A percentile compares a stretch with the other conserved stretches of the same genome.
Evolutionary conservation across 2,888 invertebrate species (phyloP).

Genomic region (Dryocosmus kuriphilus): DNA sequence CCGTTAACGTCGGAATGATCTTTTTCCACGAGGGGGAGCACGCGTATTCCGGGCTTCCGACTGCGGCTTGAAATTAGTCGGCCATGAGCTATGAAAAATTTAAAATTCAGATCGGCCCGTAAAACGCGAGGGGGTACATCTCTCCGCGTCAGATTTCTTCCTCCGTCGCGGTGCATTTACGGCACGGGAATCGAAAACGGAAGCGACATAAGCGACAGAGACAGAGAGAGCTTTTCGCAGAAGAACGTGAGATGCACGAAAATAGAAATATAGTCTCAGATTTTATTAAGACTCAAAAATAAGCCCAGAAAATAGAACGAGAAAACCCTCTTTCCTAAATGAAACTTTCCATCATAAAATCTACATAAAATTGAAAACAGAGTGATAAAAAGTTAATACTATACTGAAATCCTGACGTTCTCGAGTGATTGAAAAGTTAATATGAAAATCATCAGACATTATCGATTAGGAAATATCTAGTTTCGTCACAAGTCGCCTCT

Average conservation of each 20-base stretch:
- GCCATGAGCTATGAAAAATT: constrained; percentile 59
- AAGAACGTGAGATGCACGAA: constrained; percentile 26
- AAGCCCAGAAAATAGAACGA: constrained; percentile 26
- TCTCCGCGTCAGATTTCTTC: constrained; percentile 42
- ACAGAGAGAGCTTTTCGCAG: constrained; percentile 25
- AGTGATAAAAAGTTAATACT: constrained; percentile 5
- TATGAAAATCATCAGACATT: not conserved
- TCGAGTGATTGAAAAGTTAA: not conserved
- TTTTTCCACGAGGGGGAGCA: constrained; percentile 16
- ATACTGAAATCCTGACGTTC: not conserved
- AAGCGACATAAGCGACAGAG: constrained; percentile 24
- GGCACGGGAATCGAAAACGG: constrained; percentile 25
- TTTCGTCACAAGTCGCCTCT: constrained; percentile 5
- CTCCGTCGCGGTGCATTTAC: constrained; percentile 40
- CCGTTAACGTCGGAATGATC: constrained; percentile 32
- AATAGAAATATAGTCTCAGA: constrained; percentile 20
- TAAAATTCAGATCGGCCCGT: constrained; percentile 66
- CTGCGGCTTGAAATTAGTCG: constrained; percentile 59
- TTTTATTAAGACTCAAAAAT: constrained; percentile 34
- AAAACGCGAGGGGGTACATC: constrained; percentile 53
- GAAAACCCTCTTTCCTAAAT: constrained; percentile 20
- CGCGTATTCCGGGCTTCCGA: constrained; percentile 24
- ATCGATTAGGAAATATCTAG: constrained; percentile 16
- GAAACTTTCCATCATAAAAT: constrained; percentile 19
- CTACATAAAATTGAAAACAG: constrained; percentile 12